phyloP scores from a whole-genome alignment of 2,113 vertebrate species.

The Abramis brama region DNA sequence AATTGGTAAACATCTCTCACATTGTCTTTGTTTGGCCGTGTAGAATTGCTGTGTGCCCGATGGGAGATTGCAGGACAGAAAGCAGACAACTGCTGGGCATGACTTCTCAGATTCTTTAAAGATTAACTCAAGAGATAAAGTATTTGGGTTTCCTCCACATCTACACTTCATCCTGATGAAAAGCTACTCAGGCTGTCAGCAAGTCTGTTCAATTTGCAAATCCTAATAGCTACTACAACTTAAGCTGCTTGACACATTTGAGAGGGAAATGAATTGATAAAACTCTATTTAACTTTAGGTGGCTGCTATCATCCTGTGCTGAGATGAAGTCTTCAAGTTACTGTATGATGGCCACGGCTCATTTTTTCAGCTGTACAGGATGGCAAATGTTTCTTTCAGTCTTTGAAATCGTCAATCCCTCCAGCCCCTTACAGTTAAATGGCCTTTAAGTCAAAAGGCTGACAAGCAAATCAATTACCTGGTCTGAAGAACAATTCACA shows the following conservation, averaged over 20 bases:
- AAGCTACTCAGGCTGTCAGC: slow-evolving; percentile 31
- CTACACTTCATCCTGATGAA: slow-evolving; percentile 31
- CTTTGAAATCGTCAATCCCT: slow-evolving; percentile 5
- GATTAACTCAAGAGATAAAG: slow-evolving; percentile 25
- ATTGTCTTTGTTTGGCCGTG: slow-evolving; percentile 44
- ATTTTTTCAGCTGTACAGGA: neutral
- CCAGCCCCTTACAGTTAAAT: slow-evolving; percentile 20
- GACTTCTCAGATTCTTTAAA: slow-evolving; percentile 12
- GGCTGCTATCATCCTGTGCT: slow-evolving; percentile 21
- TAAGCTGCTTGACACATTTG: slow-evolving; percentile 31
- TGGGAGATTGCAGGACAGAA: slow-evolving; percentile 19
- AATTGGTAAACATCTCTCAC: slow-evolving; percentile 40
- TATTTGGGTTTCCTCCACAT: slow-evolving; percentile 24
- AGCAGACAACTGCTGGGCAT: slow-evolving; percentile 23
- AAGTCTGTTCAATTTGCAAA: slow-evolving; percentile 40
- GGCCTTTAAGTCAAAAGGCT: slow-evolving; percentile 13
- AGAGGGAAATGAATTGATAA: slow-evolving; percentile 41
- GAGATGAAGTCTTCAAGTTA: slow-evolving; percentile 17
- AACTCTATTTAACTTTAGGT: slow-evolving; percentile 4
- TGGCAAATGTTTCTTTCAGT: slow-evolving; percentile 10
- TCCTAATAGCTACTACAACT: slow-evolving; percentile 23
- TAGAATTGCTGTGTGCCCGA: neutral
- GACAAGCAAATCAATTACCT: slow-evolving; percentile 38
- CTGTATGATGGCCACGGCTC: neutral
- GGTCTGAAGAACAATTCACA: neutral